Base-by-base conservation (phyloP, 64 coral and sea anemone species). In the Astreopora myriophthalma region DNA sequence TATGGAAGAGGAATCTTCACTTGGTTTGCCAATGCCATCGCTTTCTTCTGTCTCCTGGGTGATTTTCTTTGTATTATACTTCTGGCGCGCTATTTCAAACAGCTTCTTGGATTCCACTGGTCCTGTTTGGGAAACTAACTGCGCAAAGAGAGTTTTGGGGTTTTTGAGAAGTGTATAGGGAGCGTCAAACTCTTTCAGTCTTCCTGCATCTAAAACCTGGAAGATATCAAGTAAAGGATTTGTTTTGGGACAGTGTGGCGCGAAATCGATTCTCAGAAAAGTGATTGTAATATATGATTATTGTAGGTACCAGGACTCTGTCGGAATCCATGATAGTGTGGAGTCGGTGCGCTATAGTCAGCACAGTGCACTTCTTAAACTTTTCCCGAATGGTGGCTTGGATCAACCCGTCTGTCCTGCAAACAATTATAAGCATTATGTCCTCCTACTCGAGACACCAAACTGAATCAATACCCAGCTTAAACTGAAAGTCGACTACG, bases 301-400 rank as follows among this genome's bases (percentile, higher is more conserved):
- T n/a, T n/a, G n/a, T n/a, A n/a, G n/a, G n/a, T 4, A 96, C 94
- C 42, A 93, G 37, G 6, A 96, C 86, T 17, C 86, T 71, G 57
- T 96, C 94, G 72, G 69, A 93, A 48, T 87, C 77, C 48, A 96
- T 89, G 11, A 96, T 92, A 10, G 90, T 93, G n/a, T 93, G 86
- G 49, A 96, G 72, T 85, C 95, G 89, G 63, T 96, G 95, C 3
- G 95, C 94, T 46, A 96, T 89, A 19, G 85, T 96, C 20, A 96
- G 35, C 14, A 96, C 94, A 38, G 94, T 96, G 7, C 52, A 65
- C 1, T 96, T 64, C 24, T 88, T 86, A 69, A 96, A 89, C 74
- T 92, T 76, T n/a, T 57, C 74, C 40, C 60, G 87, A 73, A 96
- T 92, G 5, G 84, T 66, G 61, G 89, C 86, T 73, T 96, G 86